phyloP scores from a whole-genome alignment of 1,140 invertebrate genomes.

The Drosophila pectinifera region DNA sequence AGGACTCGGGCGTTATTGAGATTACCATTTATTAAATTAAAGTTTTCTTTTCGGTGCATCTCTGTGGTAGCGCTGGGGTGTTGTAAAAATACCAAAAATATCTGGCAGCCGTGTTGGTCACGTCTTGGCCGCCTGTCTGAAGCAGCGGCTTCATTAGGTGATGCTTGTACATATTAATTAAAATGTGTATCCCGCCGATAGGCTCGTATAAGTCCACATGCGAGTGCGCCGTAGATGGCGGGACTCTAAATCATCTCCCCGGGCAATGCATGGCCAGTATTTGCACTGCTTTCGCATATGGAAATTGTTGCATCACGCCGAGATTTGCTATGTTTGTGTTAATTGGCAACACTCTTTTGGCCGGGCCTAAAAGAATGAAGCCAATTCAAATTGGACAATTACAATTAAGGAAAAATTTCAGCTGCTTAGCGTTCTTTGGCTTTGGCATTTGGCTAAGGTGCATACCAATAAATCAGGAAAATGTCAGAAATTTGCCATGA shows the following conservation, averaged over 20 bases:
- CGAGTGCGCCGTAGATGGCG: slow-evolving; percentile 26
- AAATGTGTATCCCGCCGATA: slow-evolving; percentile 60
- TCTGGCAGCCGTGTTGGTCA: slow-evolving; percentile 64
- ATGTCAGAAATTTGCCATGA: slow-evolving; percentile 82
- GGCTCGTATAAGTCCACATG: slow-evolving; percentile 54
- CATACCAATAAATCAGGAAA: slow-evolving; percentile 73
- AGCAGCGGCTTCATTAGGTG: slow-evolving; percentile 74
- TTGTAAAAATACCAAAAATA: slow-evolving; percentile 83
- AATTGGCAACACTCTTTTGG: slow-evolving; percentile 55
- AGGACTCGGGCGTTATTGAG: no score
- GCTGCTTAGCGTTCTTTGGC: slow-evolving; percentile 1
- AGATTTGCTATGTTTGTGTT: slow-evolving; percentile 46
- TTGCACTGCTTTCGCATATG: slow-evolving; percentile 71
- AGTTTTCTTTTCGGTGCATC: background rate
- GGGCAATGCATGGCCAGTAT: slow-evolving; percentile 32
- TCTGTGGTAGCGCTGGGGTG: slow-evolving; percentile 50
- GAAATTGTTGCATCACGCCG: slow-evolving; percentile 59
- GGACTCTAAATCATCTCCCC: slow-evolving; percentile 78
- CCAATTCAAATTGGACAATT: slow-evolving; percentile 55
- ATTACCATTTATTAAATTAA: background rate
- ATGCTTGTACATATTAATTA: slow-evolving; percentile 81
- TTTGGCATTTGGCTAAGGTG: background rate
- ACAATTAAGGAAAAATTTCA: slow-evolving; percentile 55
- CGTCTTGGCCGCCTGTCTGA: slow-evolving; percentile 44
- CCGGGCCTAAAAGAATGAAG: slow-evolving; percentile 44